phyloP scores from a whole-genome alignment of 2,113 vertebrate genomes.

The Sceloporus tristichus region DNA sequence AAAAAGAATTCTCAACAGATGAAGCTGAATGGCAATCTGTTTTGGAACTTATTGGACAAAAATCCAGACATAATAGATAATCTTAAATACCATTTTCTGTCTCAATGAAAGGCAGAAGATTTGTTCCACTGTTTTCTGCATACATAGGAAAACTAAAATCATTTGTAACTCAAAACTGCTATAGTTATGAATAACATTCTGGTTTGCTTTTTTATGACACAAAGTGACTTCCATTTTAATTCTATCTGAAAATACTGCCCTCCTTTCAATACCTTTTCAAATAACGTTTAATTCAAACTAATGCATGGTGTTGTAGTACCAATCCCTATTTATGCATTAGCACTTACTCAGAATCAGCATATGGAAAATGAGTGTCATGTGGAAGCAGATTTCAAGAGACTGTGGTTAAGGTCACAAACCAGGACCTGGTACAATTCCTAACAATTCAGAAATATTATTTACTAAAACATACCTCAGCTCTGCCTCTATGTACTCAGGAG shows the following conservation, averaged over 20 bases:
- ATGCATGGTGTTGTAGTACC: not conserved
- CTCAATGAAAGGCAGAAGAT: not conserved
- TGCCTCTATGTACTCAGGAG: not conserved
- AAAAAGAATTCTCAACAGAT: conserved; percentile 31
- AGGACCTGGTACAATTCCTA: too few relatives aligned
- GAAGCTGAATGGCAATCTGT: conserved; percentile 34
- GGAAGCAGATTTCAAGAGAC: too few relatives aligned
- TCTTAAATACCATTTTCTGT: conserved; percentile 30
- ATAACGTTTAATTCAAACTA: conserved; percentile 25
- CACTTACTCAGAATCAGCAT: not conserved
- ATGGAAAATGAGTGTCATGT: not conserved
- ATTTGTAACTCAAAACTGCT: not conserved
- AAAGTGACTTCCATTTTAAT: conserved; percentile 35
- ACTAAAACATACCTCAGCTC: not conserved
- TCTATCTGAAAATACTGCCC: conserved; percentile 27
- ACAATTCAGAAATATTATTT: too few relatives aligned
- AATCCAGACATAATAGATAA: not conserved
- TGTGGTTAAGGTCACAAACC: too few relatives aligned
- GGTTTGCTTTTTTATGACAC: conserved; percentile 37
- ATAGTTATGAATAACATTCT: conserved; percentile 13
- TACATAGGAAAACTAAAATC: conserved; percentile 9
- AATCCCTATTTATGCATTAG: conserved; percentile 1
- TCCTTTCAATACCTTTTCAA: conserved; percentile 45
- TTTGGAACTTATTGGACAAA: not conserved
- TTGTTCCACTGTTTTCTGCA: conserved; percentile 20